These are phyloP conservation scores for Talpa occidentalis DNA, from an alignment of 2,113 vertebrate species.

Conservation along the genomic window DNA sequence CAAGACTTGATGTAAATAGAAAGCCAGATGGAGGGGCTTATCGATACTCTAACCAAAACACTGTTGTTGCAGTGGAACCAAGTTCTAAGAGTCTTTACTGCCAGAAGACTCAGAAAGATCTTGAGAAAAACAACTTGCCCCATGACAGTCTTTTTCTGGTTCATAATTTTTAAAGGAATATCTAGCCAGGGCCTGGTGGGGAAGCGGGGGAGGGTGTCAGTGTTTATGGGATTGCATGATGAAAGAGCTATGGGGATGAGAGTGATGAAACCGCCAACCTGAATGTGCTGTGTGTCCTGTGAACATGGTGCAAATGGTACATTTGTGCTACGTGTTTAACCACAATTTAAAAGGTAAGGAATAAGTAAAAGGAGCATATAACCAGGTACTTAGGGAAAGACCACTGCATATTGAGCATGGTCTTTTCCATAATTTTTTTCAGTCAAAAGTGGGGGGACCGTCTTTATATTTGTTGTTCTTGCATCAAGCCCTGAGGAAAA, in stretches of 20 bases:
- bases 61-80: not conserved
- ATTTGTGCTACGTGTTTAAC: not conserved
- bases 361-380: not conserved
- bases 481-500: not conserved
- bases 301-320: too few species aligned
- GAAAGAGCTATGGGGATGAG: not conserved
- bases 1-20: not conserved
- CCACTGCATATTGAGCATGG: not conserved
- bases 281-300: not conserved
- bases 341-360: not conserved
- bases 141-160: not conserved
- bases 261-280: too few species aligned
- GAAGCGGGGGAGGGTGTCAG: not conserved
- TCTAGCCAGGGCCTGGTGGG: not conserved
- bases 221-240: not conserved
- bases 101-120: not conserved
- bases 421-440: not conserved
- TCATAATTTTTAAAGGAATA: not conserved
- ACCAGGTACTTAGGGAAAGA: not conserved
- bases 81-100: not conserved
- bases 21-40: not conserved
- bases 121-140: not conserved
- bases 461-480: not conserved
- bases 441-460: not conserved
- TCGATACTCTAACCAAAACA: not conserved